Percentiles rank a stretch among this genome's conserved stretches.
These are phyloP conservation scores for Gadus chalcogrammus DNA, from an alignment of 2,113 vertebrate genomes.

Conservation along the genomic window DNA sequence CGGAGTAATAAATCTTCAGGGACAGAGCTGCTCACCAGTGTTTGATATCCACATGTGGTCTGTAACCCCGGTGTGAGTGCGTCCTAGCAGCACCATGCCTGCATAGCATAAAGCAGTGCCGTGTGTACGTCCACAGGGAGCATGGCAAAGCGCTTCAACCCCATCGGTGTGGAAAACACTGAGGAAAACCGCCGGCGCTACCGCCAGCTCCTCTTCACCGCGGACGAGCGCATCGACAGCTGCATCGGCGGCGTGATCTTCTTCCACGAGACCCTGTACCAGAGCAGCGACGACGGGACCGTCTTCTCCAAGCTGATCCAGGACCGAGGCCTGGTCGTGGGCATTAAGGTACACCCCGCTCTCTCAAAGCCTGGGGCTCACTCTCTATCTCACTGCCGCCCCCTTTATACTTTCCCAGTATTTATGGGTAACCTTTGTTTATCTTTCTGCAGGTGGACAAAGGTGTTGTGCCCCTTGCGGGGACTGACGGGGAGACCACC, in stretches of 20 bases:
- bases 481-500: constrained; percentile 94
- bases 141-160: constrained; percentile 94
- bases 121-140: constrained; percentile 75
- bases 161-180: constrained; percentile 94
- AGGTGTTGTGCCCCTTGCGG: constrained; percentile 92
- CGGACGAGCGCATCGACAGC: constrained; percentile 85
- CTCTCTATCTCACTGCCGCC: background rate
- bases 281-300: constrained; percentile 86
- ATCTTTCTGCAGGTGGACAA: constrained; percentile 85
- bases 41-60: background rate
- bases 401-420: too few relatives aligned
- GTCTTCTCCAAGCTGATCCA: constrained; percentile 85
- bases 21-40: background rate
- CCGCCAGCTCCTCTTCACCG: constrained; percentile 93
- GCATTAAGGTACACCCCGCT: constrained; percentile 84
- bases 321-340: constrained; percentile 89
- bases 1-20: background rate
- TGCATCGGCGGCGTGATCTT: constrained; percentile 96
- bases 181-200: constrained; percentile 95
- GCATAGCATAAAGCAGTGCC: background rate
- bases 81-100: background rate
- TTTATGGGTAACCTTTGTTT: background rate
- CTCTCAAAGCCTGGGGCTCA: background rate
- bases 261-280: constrained; percentile 98
- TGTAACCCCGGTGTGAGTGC: background rate